A percentile compares a stretch with the other conserved stretches of the same genome.
phyloP scores from a whole-genome alignment of 2,888 invertebrate genomes.

The Steromphala cineraria region DNA sequence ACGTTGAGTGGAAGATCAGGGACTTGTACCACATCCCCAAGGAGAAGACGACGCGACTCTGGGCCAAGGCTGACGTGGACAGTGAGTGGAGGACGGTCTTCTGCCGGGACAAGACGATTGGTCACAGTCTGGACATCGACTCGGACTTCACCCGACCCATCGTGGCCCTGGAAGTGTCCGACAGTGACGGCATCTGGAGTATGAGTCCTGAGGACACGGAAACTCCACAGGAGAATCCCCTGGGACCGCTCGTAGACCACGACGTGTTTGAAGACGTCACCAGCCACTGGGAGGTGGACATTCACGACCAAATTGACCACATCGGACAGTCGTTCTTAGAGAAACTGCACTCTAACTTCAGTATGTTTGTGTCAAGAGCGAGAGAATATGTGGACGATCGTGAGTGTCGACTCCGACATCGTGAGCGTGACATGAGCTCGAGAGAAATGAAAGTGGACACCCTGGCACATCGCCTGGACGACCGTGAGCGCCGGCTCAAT shows the following conservation, averaged over 20 bases:
- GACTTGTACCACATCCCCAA: conserved; percentile 57
- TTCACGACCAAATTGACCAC: conserved; percentile 69
- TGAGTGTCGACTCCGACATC: conserved; percentile 60
- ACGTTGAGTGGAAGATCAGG: conserved; percentile 66
- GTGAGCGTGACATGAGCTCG: conserved; percentile 56
- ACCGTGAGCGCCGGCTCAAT: conserved; percentile 56
- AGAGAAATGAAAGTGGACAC: conserved; percentile 57
- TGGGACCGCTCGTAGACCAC: conserved; percentile 61
- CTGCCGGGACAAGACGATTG: conserved; percentile 63
- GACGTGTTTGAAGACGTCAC: conserved; percentile 68
- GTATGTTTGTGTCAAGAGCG: conserved; percentile 62
- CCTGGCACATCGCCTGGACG: conserved; percentile 51
- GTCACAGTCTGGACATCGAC: conserved; percentile 63
- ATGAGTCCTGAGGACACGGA: conserved; percentile 53
- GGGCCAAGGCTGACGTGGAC: conserved; percentile 67
- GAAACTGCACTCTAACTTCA: conserved; percentile 64
- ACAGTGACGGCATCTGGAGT: conserved; percentile 53
- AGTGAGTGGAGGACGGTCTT: conserved; percentile 66
- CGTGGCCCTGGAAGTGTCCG: conserved; percentile 58
- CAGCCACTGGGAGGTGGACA: conserved; percentile 66
- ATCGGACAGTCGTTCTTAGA: conserved; percentile 65
- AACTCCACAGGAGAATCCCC: conserved; percentile 44
- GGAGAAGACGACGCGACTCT: conserved; percentile 55
- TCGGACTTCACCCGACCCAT: conserved; percentile 67
- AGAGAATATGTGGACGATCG: conserved; percentile 66